Percentiles rank a stretch among this genome's conserved stretches.
phyloP scores from a whole-genome alignment of 2,113 vertebrate genomes.

The Indri indri region DNA sequence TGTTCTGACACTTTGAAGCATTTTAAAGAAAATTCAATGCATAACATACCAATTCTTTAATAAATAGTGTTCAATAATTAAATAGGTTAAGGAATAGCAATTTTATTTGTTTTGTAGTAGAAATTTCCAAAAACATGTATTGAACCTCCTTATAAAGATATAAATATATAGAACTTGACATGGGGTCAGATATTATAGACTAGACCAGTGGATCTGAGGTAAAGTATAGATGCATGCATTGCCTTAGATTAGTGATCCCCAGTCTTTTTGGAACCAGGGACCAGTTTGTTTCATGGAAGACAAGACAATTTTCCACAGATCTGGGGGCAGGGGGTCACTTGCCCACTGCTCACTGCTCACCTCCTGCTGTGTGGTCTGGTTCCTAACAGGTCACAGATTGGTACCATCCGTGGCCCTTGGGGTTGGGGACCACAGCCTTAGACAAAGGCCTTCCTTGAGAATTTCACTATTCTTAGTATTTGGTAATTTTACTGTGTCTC shows the following conservation, averaged over 20 bases:
- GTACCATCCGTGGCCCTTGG: too few species aligned
- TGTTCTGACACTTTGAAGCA: not conserved
- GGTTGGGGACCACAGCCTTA: not conserved
- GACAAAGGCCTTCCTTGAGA: not conserved
- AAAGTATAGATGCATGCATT: not conserved
- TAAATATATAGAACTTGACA: not conserved
- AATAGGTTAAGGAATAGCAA: not conserved
- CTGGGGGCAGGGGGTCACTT: too few species aligned
- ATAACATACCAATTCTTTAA: not conserved
- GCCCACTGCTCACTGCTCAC: too few species aligned
- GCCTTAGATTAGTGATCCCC: not conserved
- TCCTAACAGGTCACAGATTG: too few species aligned
- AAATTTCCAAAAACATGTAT: not conserved
- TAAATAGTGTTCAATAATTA: conserved; percentile 44
- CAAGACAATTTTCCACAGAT: too few species aligned
- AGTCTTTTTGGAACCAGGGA: too few species aligned
- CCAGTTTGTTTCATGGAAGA: too few species aligned
- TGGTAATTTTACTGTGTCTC: not conserved
- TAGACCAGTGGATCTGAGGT: not conserved
- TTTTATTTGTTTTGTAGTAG: conserved; percentile 18
- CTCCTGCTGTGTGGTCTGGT: too few species aligned
- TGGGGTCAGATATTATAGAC: not conserved
- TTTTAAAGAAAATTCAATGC: not conserved
- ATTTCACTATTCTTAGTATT: conserved; percentile 3
- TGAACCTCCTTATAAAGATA: not conserved